Evolutionary conservation across 2,113 vertebrate species (phyloP).

Genomic region (Aramus guarauna): DNA sequence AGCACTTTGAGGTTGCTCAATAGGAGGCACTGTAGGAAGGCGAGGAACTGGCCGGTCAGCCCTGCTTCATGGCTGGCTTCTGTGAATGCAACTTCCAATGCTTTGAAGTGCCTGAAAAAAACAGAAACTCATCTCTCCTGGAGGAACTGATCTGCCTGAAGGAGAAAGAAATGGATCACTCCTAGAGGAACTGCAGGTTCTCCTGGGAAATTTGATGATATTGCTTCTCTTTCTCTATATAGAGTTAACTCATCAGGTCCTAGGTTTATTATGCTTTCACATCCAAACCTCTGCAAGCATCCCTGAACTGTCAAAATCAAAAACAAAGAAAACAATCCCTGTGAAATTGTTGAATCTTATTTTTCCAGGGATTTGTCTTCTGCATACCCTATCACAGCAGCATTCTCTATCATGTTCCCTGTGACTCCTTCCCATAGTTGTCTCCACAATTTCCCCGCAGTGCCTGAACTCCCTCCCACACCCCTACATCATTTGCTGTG

Average conservation of each 20-base stretch:
- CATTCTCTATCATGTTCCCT: background rate
- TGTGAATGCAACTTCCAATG: background rate
- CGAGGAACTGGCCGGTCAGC: background rate
- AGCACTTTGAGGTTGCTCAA: background rate
- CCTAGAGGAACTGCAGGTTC: background rate
- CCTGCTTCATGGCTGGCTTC: rapidly evolving
- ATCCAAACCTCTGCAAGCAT: background rate
- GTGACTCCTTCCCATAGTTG: background rate
- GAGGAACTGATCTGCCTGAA: background rate
- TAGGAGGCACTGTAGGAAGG: rapidly evolving
- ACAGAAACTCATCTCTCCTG: background rate
- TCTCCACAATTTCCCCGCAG: background rate
- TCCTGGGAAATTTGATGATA: constrained; percentile 3
- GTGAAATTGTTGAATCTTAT: background rate
- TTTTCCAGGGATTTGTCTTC: background rate
- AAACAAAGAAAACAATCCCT: background rate
- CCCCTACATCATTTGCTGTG: too few relatives aligned
- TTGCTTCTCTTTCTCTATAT: background rate
- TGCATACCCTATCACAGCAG: background rate
- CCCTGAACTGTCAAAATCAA: background rate
- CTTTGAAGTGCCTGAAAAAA: background rate
- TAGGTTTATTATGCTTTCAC: background rate
- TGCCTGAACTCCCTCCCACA: background rate
- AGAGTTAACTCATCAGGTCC: background rate
- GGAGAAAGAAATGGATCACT: background rate